These are phyloP conservation scores for Timema podura DNA, from an alignment of 2,888 invertebrate genomes.

Conservation along the genomic window DNA sequence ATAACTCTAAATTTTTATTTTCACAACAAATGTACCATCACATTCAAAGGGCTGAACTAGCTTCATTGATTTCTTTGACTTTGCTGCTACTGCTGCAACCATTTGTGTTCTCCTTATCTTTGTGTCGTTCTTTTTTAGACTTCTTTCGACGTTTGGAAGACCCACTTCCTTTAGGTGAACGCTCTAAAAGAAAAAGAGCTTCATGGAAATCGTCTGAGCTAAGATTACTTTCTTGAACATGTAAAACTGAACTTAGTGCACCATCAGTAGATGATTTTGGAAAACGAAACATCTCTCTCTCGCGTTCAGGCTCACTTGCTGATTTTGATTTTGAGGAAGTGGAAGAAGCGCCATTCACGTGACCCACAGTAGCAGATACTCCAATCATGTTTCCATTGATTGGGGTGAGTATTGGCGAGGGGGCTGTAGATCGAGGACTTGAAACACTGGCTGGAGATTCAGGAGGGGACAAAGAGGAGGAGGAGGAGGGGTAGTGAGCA, in stretches of 20 bases:
- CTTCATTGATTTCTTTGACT: slow-evolving; percentile 43
- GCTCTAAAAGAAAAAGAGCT: slow-evolving; percentile 52
- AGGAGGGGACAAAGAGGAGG: slow-evolving; percentile 38
- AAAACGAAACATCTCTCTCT: slow-evolving; percentile 51
- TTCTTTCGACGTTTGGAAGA: slow-evolving; percentile 48
- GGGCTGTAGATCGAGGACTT: slow-evolving; percentile 21
- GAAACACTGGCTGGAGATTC: slow-evolving; percentile 21
- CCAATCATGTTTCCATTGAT: slow-evolving; percentile 37
- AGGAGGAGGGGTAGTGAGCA: slow-evolving; percentile 42
- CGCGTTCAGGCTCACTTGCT: slow-evolving; percentile 51
- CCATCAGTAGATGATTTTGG: slow-evolving; percentile 56
- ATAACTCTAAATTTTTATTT: too few species aligned
- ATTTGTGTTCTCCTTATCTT: slow-evolving; percentile 38
- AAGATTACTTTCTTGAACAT: slow-evolving; percentile 53
- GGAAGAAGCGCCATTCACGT: slow-evolving; percentile 24
- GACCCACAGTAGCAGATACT: neutral
- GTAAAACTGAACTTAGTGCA: slow-evolving; percentile 54
- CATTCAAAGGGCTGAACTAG: slow-evolving; percentile 48
- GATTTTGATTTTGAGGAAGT: slow-evolving; percentile 46
- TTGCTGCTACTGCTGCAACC: slow-evolving; percentile 34
- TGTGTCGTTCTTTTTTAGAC: slow-evolving; percentile 46
- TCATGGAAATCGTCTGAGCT: slow-evolving; percentile 57
- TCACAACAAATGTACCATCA: too few species aligned
- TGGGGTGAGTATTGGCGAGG: slow-evolving; percentile 30
- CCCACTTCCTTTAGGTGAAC: slow-evolving; percentile 49